Evolutionary conservation across 2,797 vertebrate species (phyloP).

Genomic region (Alcedo atthis): DNA sequence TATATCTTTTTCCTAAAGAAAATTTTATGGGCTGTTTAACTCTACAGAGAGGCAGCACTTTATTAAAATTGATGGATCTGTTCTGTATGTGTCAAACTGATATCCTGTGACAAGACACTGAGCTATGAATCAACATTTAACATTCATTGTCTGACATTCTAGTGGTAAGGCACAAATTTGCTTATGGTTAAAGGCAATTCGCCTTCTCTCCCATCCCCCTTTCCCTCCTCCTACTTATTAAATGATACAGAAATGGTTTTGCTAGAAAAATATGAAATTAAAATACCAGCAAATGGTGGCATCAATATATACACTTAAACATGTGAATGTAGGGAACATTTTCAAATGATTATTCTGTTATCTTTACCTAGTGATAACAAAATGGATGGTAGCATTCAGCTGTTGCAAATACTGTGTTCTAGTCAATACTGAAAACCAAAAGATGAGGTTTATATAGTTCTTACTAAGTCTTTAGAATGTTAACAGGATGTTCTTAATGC

Average conservation of each 20-base stretch:
- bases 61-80: constrained; percentile 15
- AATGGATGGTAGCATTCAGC: neutral
- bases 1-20: neutral
- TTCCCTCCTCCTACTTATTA: neutral
- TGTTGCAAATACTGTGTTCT: neutral
- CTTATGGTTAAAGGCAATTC: neutral
- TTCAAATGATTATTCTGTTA: neutral
- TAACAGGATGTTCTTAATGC: neutral
- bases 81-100: neutral
- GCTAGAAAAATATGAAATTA: neutral
- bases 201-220: neutral
- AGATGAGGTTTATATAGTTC: neutral
- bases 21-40: neutral
- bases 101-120: neutral
- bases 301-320: neutral
- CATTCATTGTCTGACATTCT: neutral
- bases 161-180: neutral
- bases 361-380: neutral
- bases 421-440: neutral
- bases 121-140: neutral
- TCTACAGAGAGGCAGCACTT: neutral
- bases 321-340: neutral
- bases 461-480: neutral
- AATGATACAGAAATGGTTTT: neutral
- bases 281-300: neutral